These are phyloP conservation scores for Pachliopta kotzebuea DNA, from an alignment of 2,888 invertebrate genomes.

Conservation along the genomic window DNA sequence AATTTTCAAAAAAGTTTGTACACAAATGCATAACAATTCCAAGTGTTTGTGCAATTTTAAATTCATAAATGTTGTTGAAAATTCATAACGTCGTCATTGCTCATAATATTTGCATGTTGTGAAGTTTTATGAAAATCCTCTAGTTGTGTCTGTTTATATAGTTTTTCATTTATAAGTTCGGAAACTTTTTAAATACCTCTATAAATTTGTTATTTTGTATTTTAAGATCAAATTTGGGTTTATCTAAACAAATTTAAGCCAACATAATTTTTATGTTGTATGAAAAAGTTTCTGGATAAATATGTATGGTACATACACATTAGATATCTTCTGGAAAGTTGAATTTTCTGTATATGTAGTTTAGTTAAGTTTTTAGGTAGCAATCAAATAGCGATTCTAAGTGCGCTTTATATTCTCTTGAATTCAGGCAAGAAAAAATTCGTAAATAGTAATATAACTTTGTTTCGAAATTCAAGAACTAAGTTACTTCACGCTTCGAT, in stretches of 20 bases:
- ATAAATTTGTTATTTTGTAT: no score
- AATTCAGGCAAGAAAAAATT: not conserved
- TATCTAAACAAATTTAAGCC: no score
- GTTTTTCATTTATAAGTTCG: no score
- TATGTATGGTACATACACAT: no score
- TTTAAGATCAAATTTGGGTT: no score
- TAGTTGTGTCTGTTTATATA: not conserved
- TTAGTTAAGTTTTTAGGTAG: no score
- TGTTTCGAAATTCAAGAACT: not conserved
- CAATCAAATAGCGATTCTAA: no score
- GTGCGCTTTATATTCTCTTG: not conserved
- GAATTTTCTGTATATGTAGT: no score
- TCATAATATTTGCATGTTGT: not conserved
- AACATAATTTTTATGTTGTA: no score
- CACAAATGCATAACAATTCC: slow-evolving; percentile 15
- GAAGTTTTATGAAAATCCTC: not conserved
- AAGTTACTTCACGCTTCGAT: slow-evolving; percentile 10
- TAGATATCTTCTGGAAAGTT: no score
- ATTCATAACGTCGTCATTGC: slow-evolving; percentile 7
- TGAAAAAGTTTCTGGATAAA: no score
- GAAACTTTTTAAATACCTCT: no score
- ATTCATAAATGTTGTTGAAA: slow-evolving; percentile 19
- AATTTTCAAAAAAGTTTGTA: not conserved
- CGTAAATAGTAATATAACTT: not conserved
- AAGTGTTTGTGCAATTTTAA: slow-evolving; percentile 12